These are phyloP conservation scores for Melinaea marsaeus DNA, from an alignment of 2,888 invertebrate genomes.

Conservation along the genomic window DNA sequence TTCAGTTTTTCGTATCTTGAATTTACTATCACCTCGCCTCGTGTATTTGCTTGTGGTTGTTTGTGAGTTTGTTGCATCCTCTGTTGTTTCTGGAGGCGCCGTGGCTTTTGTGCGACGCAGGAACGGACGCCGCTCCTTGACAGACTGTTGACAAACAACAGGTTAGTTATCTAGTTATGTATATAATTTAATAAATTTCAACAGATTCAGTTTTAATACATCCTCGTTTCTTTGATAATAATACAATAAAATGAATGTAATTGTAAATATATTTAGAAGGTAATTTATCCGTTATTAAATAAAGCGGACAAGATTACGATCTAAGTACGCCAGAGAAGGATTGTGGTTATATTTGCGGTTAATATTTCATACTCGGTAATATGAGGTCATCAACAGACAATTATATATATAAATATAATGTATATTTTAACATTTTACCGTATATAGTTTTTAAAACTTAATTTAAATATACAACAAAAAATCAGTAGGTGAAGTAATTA, in stretches of 20 bases:
- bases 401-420: no score
- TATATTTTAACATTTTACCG: no score
- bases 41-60: conserved; percentile 56
- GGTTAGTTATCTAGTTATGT: conserved; percentile 38
- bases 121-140: conserved; percentile 56
- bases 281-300: no score
- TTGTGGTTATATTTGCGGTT: conserved; percentile 21
- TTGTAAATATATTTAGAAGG: not conserved
- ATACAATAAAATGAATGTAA: no score
- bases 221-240: no score
- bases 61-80: conserved; percentile 39
- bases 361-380: conserved; percentile 11
- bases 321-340: conserved; percentile 7
- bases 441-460: no score
- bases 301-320: no score
- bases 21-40: conserved; percentile 44
- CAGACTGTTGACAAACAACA: conserved; percentile 48
- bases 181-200: not conserved
- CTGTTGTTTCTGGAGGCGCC: conserved; percentile 51
- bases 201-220: not conserved
- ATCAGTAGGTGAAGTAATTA: no score
- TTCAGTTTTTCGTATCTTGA: conserved; percentile 45
- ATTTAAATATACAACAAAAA: no score
- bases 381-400: conserved; percentile 16
- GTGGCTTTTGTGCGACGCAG: conserved; percentile 67